Evolutionary conservation across 2,888 invertebrate genomes (phyloP).

Genomic region (Malachius bipustulatus): DNA sequence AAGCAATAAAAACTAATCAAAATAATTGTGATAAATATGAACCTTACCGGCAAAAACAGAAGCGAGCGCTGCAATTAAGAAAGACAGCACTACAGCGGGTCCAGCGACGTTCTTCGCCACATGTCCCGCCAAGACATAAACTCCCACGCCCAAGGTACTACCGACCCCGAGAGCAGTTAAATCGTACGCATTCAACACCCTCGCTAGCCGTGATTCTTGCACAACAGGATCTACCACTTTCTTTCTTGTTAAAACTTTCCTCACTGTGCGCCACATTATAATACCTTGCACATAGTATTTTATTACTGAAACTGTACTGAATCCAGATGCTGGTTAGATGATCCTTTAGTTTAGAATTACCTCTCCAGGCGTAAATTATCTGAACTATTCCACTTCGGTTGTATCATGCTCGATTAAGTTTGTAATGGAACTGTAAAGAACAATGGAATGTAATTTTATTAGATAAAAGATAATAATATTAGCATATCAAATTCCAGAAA

Average conservation of each 20-base stretch:
- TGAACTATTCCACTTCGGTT: too few relatives aligned
- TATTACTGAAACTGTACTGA: too few relatives aligned
- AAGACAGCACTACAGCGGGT: constrained; percentile 75
- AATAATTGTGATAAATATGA: too few relatives aligned
- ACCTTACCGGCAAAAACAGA: constrained; percentile 76
- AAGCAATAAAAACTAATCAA: constrained; percentile 5
- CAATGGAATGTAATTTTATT: too few relatives aligned
- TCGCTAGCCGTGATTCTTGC: constrained; percentile 41
- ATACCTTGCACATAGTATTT: too few relatives aligned
- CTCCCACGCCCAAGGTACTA: constrained; percentile 78
- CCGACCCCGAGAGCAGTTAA: constrained; percentile 74
- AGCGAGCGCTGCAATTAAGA: constrained; percentile 76
- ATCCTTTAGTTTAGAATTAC: too few relatives aligned
- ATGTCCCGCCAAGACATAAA: constrained; percentile 78
- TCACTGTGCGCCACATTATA: constrained; percentile 27
- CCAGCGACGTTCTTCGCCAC: constrained; percentile 72
- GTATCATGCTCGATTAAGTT: too few relatives aligned
- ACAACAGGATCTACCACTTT: constrained; percentile 30
- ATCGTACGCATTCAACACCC: constrained; percentile 69
- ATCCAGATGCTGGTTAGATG: too few relatives aligned
- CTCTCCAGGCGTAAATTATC: too few relatives aligned
- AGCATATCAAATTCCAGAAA: too few relatives aligned
- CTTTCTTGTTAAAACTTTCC: constrained; percentile 31
- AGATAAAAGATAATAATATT: too few relatives aligned
- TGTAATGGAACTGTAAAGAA: too few relatives aligned